These are phyloP conservation scores for Orchestia grillus DNA, from an alignment of 1,140 invertebrate species.

Conservation along the genomic window DNA sequence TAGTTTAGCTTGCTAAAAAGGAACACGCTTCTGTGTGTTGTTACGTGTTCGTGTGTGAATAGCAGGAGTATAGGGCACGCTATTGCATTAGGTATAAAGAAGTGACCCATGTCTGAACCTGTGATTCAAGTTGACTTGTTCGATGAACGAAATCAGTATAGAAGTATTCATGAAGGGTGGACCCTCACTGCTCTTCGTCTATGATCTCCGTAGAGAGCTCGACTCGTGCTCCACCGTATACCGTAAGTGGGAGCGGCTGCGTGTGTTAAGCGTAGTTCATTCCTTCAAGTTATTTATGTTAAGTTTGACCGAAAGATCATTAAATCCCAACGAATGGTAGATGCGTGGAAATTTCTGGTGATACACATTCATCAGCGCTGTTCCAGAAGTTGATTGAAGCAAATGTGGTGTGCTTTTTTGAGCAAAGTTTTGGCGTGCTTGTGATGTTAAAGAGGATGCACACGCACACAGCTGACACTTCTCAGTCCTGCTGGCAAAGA, in stretches of 20 bases:
- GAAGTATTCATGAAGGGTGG: not conserved
- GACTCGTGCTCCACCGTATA: not conserved
- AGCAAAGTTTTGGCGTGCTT: not conserved
- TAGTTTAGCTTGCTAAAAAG: not conserved
- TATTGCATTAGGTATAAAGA: not conserved
- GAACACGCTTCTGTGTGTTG: not conserved
- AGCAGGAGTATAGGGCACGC: not conserved
- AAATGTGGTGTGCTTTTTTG: not conserved
- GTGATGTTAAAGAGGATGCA: not conserved
- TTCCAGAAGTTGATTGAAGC: not conserved
- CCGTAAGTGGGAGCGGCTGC: not conserved
- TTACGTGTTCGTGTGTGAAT: not conserved
- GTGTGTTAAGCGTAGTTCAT: not conserved
- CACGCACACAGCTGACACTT: not conserved
- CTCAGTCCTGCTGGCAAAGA: not conserved
- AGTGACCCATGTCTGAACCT: not conserved
- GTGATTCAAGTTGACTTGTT: not conserved
- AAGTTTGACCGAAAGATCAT: not conserved
- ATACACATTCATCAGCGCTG: not conserved
- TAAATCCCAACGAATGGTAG: not conserved
- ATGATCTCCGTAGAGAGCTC: conserved; percentile 13
- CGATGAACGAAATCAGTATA: not conserved
- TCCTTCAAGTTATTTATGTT: not conserved
- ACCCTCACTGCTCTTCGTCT: not conserved
- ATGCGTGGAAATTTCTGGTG: not conserved